Evolutionary conservation across 2,113 vertebrate species (phyloP).

Genomic region (Chunga burmeisteri): DNA sequence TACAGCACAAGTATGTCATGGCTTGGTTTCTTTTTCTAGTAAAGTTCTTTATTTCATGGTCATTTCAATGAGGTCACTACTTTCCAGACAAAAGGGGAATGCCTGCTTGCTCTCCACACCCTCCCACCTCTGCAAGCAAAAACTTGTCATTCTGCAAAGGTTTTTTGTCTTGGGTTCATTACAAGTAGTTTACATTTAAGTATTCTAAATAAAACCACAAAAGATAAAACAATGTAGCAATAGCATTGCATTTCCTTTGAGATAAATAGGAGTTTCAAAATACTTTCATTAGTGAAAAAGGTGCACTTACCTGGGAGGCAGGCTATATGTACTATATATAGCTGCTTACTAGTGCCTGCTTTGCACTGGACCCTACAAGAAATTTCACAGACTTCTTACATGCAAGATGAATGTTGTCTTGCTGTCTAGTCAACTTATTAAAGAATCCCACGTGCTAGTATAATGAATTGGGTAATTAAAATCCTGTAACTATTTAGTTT

Average conservation of each 20-base stretch:
- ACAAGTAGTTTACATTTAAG: not conserved
- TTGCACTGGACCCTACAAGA: not conserved
- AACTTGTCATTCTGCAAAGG: not conserved
- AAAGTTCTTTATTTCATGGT: not conserved
- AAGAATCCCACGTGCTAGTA: not conserved
- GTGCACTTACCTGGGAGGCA: not conserved
- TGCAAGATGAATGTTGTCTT: not conserved
- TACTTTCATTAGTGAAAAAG: not conserved
- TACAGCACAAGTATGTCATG: not conserved
- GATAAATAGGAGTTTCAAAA: not conserved
- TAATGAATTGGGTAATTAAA: constrained; percentile 24
- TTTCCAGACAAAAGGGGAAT: not conserved
- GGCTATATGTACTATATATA: not conserved
- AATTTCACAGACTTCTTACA: not conserved
- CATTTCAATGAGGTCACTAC: not conserved
- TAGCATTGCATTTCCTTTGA: not conserved
- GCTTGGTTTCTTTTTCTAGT: not conserved
- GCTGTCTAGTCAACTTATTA: not conserved
- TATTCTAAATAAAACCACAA: not conserved
- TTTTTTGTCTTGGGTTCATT: not conserved
- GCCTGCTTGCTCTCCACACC: not conserved
- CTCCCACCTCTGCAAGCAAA: not conserved
- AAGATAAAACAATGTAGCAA: not conserved
- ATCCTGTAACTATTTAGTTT: not conserved
- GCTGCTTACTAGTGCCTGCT: not conserved